Conservation (phyloP, 2,888 invertebrate genomes). For the Xylophagus ater region DNA sequence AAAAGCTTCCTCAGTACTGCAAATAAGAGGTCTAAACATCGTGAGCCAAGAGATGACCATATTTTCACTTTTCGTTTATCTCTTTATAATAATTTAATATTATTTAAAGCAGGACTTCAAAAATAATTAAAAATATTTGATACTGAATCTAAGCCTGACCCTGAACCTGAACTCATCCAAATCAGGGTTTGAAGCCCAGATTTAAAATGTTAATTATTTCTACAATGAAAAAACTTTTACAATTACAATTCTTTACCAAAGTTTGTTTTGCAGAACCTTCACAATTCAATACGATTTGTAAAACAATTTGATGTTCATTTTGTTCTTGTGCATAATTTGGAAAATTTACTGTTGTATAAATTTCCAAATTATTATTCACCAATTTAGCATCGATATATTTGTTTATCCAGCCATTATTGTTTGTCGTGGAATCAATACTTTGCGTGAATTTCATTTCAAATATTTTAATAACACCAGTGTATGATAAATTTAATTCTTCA, state of each 20-base stretch:
- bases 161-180: no score
- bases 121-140: no score
- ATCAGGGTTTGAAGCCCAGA: background rate
- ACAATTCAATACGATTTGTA: constrained; percentile 20
- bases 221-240: background rate
- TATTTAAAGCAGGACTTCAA: no score
- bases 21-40: no score
- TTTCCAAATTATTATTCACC: constrained; percentile 10
- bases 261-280: constrained; percentile 16
- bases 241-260: constrained; percentile 17
- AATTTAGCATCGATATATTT: constrained; percentile 23
- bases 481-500: constrained; percentile 5
- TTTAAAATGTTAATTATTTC: background rate
- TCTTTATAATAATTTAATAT: no score
- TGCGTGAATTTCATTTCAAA: constrained; percentile 18
- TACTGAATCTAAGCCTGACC: no score
- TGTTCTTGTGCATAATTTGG: constrained; percentile 22
- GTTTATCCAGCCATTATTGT: constrained; percentile 4
- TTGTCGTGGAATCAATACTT: constrained; percentile 1
- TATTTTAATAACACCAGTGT: constrained; percentile 9
- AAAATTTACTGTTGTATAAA: constrained; percentile 22
- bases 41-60: no score
- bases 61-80: no score
- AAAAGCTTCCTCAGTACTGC: no score
- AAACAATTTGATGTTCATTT: constrained; percentile 17